A percentile compares a stretch with the other conserved stretches of the same genome.
Evolutionary conservation across 1,140 invertebrate species (phyloP).

Genomic region (Calosoma granatense): DNA sequence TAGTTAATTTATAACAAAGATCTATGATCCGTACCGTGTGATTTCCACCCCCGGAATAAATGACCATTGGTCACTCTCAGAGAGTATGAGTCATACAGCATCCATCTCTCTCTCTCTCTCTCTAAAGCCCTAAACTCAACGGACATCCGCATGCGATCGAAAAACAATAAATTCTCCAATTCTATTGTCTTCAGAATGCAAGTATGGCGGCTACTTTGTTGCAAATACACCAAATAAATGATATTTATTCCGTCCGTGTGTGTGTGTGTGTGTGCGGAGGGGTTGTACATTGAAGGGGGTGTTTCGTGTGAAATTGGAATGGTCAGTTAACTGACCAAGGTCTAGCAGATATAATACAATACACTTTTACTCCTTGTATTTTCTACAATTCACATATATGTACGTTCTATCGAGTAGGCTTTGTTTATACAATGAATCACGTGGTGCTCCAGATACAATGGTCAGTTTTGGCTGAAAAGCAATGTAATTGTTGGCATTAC

Average conservation of each 20-base stretch:
- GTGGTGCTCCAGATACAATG: not conserved
- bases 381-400: too few species aligned
- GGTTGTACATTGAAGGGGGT: not conserved
- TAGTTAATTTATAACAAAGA: not conserved
- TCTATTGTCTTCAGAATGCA: conserved; percentile 16
- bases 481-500: not conserved
- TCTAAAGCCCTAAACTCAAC: not conserved
- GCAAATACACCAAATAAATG: conserved; percentile 23
- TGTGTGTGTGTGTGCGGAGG: conserved; percentile 16
- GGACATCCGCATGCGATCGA: not conserved
- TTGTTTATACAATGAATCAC: too few species aligned
- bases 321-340: not conserved
- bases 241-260: conserved; percentile 18
- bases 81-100: conserved; percentile 20
- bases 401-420: too few species aligned
- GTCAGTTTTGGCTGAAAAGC: not conserved
- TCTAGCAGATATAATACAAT: not conserved
- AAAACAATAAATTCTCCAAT: not conserved
- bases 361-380: too few species aligned
- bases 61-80: conserved; percentile 21
- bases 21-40: not conserved
- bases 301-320: not conserved
- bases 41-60: not conserved
- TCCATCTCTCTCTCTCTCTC: conserved; percentile 13
- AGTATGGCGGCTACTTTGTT: conserved; percentile 20